A percentile compares a stretch with the other conserved stretches of the same genome.
phyloP scores from a whole-genome alignment of 2,888 invertebrate genomes.

The Chrysolina haemoptera region DNA sequence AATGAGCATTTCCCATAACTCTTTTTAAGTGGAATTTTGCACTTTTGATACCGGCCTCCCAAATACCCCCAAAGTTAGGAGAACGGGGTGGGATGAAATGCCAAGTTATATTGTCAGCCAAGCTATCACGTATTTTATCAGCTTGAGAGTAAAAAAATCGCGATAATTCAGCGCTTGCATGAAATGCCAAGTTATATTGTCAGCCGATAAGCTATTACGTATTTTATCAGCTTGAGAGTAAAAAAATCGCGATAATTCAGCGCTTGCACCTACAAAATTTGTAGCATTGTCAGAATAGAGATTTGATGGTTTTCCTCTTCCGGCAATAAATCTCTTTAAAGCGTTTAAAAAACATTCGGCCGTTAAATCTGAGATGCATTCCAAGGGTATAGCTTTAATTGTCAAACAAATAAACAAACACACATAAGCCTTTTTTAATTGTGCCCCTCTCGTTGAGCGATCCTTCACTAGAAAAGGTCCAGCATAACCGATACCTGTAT shows the following conservation, averaged over 20 bases:
- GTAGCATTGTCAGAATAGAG: not conserved
- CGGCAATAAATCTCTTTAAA: not conserved
- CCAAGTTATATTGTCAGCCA: too few relatives aligned
- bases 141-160: too few relatives aligned
- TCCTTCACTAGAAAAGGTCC: constrained; percentile 41
- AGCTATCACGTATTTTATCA: too few relatives aligned
- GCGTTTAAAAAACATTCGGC: constrained; percentile 47
- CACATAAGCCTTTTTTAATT: constrained; percentile 40
- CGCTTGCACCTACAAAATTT: not conserved
- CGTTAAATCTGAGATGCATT: constrained; percentile 50
- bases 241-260: constrained; percentile 12
- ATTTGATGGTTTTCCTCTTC: not conserved
- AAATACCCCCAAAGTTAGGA: constrained; percentile 19
- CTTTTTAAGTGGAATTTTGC: not conserved
- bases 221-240: not conserved
- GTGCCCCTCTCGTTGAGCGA: constrained; percentile 26
- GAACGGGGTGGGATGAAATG: constrained; percentile 11
- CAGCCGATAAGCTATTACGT: not conserved
- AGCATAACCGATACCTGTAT: constrained; percentile 41
- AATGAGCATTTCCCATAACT: constrained; percentile 7
- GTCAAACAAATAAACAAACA: constrained; percentile 43
- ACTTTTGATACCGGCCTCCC: constrained; percentile 18
- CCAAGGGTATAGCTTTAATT: constrained; percentile 55
- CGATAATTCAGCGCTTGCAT: too few relatives aligned
- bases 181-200: too few relatives aligned